These are phyloP conservation scores for Alligator sinensis DNA, from an alignment of 2,113 vertebrate genomes.

Conservation along the genomic window DNA sequence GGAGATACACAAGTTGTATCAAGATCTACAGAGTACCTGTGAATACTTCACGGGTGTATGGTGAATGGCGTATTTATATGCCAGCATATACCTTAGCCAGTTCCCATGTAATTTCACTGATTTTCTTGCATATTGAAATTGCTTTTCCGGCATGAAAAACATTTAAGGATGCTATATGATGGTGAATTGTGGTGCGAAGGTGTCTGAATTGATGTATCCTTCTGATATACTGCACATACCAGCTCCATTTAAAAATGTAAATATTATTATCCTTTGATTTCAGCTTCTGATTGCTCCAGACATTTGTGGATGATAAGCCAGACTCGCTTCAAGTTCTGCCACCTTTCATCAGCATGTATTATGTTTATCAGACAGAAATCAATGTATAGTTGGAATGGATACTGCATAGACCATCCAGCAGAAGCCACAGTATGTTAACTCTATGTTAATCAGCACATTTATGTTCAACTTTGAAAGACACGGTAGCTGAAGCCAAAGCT, in stretches of 20 bases:
- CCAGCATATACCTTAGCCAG: not conserved
- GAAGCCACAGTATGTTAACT: not conserved
- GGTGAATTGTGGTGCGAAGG: not conserved
- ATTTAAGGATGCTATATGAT: not conserved
- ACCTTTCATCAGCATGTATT: constrained; percentile 31
- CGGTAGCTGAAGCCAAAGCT: not conserved
- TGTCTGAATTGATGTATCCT: not conserved
- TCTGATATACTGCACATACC: not conserved
- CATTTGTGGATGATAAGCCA: constrained; percentile 33
- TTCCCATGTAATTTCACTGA: not conserved
- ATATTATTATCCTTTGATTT: constrained; percentile 64
- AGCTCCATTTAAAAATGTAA: constrained; percentile 52
- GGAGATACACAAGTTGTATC: not conserved
- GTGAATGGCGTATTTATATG: not conserved
- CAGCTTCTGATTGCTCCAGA: constrained; percentile 41
- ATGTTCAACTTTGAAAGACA: constrained; percentile 9
- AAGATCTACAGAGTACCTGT: not conserved
- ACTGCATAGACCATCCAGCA: not conserved
- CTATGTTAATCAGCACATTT: constrained; percentile 15
- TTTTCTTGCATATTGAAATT: rapidly evolving
- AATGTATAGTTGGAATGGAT: not conserved
- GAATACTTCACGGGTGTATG: not conserved
- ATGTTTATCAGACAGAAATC: constrained; percentile 37
- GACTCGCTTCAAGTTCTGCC: constrained; percentile 47
- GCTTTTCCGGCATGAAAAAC: not conserved